A percentile compares a stretch with the other conserved stretches of the same genome.
Evolutionary conservation across 2,113 vertebrate species (phyloP).

Genomic region (Calcarius ornatus): DNA sequence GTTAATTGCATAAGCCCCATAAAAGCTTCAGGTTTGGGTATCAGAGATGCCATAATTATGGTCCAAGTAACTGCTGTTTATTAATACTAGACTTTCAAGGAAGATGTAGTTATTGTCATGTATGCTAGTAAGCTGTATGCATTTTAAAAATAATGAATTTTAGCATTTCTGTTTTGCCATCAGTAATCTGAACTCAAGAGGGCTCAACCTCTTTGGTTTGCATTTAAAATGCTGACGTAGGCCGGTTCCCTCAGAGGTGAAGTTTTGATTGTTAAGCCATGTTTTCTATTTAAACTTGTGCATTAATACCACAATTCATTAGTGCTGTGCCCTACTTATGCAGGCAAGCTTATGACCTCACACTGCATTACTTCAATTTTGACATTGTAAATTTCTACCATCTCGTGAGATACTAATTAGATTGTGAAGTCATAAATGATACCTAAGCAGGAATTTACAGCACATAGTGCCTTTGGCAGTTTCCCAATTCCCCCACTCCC

Average conservation of each 20-base stretch:
- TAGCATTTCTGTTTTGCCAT: not conserved
- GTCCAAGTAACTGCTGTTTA: constrained; percentile 53
- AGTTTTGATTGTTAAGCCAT: constrained; percentile 36
- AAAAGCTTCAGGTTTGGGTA: constrained; percentile 81
- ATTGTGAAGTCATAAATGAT: constrained; percentile 71
- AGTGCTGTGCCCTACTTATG: constrained; percentile 27
- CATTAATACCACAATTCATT: constrained; percentile 49
- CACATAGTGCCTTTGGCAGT: constrained; percentile 13
- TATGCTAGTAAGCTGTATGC: not conserved
- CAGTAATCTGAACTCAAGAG: not conserved
- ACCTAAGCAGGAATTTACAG: constrained; percentile 57
- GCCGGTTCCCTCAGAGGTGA: constrained; percentile 11
- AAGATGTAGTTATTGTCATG: constrained; percentile 8
- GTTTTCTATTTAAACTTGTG: constrained; percentile 61
- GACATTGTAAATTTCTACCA: constrained; percentile 67
- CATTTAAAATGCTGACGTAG: constrained; percentile 16
- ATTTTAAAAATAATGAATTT: constrained; percentile 10
- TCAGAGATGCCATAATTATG: constrained; percentile 72
- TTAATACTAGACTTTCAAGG: constrained; percentile 55
- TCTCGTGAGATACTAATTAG: constrained; percentile 67
- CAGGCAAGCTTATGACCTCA: constrained; percentile 58
- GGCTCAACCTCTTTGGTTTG: not conserved
- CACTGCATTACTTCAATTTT: constrained; percentile 67
- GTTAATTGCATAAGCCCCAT: constrained; percentile 81
- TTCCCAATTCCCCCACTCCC: constrained; percentile 20